A percentile compares a stretch with the other conserved stretches of the same genome.
phyloP scores from a whole-genome alignment of 2,797 vertebrate genomes.

The Mormyrops boulengeri region DNA sequence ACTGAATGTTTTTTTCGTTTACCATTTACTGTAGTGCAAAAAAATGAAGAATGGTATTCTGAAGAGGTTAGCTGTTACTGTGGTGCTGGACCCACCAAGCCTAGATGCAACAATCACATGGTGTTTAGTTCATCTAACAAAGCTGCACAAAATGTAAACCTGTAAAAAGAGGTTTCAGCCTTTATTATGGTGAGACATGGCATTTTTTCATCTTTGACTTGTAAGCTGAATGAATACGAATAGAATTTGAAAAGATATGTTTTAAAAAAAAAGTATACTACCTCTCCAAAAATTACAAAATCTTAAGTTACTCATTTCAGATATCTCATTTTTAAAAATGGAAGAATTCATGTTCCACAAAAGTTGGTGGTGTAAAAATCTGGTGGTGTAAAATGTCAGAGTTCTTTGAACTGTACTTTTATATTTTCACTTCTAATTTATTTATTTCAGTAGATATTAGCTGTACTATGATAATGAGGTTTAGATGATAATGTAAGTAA shows the following conservation, averaged over 20 bases:
- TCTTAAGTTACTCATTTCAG: background rate
- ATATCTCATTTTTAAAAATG: background rate
- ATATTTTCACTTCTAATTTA: background rate
- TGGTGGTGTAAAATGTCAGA: background rate
- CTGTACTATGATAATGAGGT: background rate
- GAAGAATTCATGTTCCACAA: background rate
- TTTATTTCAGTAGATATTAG: background rate
- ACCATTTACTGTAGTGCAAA: background rate
- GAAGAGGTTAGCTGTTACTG: background rate
- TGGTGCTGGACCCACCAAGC: background rate
- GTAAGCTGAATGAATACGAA: background rate
- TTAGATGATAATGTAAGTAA: background rate
- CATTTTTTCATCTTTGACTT: background rate
- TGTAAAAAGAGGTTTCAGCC: background rate
- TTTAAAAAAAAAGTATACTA: background rate
- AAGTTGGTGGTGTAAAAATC: background rate
- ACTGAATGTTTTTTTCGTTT: background rate
- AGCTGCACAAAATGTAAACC: background rate
- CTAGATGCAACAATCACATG: background rate
- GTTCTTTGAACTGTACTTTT: background rate
- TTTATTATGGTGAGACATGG: background rate
- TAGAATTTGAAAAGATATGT: background rate
- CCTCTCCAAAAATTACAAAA: background rate
- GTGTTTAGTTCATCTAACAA: background rate
- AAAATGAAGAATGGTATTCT: background rate